Conservation (phyloP, 1,140 invertebrate genomes). For the Adoxophyes honmai region DNA sequence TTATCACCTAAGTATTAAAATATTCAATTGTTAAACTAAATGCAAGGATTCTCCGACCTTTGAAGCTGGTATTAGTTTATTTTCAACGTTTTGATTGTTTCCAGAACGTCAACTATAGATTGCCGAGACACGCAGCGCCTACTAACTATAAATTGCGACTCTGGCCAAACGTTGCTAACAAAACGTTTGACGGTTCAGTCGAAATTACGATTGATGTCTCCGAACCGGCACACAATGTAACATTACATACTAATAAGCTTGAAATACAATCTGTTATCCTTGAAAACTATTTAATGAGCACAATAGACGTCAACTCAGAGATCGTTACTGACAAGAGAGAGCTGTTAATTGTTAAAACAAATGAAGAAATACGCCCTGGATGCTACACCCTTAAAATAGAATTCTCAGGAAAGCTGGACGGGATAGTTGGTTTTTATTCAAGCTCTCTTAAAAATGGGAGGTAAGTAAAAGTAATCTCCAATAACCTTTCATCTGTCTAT, state of each 20-base stretch:
- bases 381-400: conserved; percentile 39
- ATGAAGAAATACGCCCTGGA: conserved; percentile 27
- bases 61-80: no score
- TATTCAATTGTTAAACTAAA: no score
- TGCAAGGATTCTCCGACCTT: no score
- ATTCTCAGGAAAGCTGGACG: conserved; percentile 54
- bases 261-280: conserved; percentile 33
- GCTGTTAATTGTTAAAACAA: conserved; percentile 41
- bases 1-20: no score
- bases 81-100: conserved; percentile 27
- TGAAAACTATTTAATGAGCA: conserved; percentile 29
- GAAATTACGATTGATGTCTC: conserved; percentile 41
- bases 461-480: conserved; percentile 63
- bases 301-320: conserved; percentile 20
- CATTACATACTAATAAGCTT: conserved; percentile 51
- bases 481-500: background rate
- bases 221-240: conserved; percentile 37
- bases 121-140: conserved; percentile 51
- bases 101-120: conserved; percentile 42
- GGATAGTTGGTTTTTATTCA: conserved; percentile 63
- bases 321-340: conserved; percentile 35
- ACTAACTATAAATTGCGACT: conserved; percentile 52
- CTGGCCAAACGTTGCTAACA: conserved; percentile 40
- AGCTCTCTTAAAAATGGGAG: conserved; percentile 52
- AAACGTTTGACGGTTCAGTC: conserved; percentile 51